Evolutionary conservation across 2,888 invertebrate species (phyloP).

Genomic region (Branchellion lobata): DNA sequence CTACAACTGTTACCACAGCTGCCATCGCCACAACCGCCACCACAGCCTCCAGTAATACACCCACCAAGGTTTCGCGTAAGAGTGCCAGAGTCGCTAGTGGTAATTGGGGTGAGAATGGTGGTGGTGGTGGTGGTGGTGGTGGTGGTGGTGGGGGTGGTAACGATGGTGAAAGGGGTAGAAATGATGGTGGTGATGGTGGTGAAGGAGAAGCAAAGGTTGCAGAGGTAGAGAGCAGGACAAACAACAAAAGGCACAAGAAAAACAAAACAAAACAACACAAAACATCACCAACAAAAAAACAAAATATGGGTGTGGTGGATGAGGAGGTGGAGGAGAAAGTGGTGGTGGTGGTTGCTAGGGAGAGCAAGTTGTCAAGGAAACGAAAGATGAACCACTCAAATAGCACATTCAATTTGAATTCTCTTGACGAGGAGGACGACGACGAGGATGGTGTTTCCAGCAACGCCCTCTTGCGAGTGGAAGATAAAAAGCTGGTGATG

Average conservation of each 20-base stretch:
- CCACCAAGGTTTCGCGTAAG: too few relatives aligned
- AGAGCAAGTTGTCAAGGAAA: constrained; percentile 6
- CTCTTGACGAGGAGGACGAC: neutral
- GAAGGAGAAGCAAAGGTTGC: neutral
- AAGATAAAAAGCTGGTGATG: neutral
- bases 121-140: neutral
- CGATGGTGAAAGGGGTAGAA: neutral
- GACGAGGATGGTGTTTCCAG: neutral
- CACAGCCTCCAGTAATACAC: too few relatives aligned
- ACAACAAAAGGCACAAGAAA: too few relatives aligned
- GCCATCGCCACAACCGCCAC: too few relatives aligned
- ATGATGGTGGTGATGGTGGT: neutral
- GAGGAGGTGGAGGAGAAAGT: neutral
- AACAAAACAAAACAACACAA: too few relatives aligned
- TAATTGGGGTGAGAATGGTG: neutral
- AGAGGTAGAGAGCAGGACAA: neutral
- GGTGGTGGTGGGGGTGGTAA: neutral
- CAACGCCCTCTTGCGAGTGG: neutral
- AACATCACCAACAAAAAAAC: too few relatives aligned
- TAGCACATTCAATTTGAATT: neutral
- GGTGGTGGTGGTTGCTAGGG: neutral
- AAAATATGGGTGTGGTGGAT: too few relatives aligned
- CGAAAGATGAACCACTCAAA: neutral
- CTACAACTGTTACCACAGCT: too few relatives aligned
- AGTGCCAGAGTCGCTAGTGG: too few relatives aligned